Base-by-base conservation (phyloP, 2,797 vertebrate species). In the Sebastes nivosus region DNA sequence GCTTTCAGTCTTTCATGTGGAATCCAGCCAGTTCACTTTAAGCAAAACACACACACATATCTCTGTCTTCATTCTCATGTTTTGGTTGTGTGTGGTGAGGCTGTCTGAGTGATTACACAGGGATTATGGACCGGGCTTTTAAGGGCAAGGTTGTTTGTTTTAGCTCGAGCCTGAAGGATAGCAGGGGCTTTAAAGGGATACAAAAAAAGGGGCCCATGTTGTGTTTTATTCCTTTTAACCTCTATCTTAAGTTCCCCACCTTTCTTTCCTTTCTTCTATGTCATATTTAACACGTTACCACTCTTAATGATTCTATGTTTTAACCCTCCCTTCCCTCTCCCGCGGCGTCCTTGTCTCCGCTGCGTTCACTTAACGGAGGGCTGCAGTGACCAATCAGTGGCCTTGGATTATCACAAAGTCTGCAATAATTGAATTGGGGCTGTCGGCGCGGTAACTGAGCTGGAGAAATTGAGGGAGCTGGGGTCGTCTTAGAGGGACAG, bases 391-490 rank as follows among this genome's bases (percentile, higher is more conserved):
- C 91, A 91, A 91, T 94, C 87, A 75, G 80, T 59, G 75, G 79
- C 72, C 84, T 59, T 38, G 81, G 87, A 93, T 93, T 93, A 91
- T 91, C 85, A 74, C 82, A 73, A 77, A 79, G 67, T 79, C 77
- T 81, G 76, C 72, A 32, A 30, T 93, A 94, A 92, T 93, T 92
- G 90, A 94, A 92, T 94, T 87, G 87, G 59, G 82, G 82, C 84
- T 80, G 87, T 88, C 46, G 68, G 88, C 88, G 86, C 50, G 32
- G 89, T 84, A 86, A 89, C 87, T 68, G 84, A 85, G 83, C 75
- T 36, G 67, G 81, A 64, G 30, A 72, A 75, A 63, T 75, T 22
- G 67, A 69, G 72, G 66, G 46, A 73, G 67, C 32, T 34, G 58
- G 59, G 70, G 22, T 24, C n/a, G 18, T 75, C 55, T 77, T 42